Base-by-base conservation (phyloP, 2,797 vertebrate species). In the Amazona finschi region DNA sequence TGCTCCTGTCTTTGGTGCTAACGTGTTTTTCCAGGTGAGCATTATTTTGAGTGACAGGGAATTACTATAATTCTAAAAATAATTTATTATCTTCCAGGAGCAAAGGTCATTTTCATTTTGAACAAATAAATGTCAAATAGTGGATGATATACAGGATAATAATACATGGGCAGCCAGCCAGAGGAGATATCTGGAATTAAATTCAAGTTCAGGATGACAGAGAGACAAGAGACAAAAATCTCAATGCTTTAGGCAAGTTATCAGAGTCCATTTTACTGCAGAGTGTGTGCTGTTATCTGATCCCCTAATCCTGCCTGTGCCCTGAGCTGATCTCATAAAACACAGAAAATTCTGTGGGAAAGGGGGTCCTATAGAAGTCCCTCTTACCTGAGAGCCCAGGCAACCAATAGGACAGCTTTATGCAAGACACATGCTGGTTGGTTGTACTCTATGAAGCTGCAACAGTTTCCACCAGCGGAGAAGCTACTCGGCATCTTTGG, bases 101-200 rank as follows among this genome's bases (percentile, higher is more conserved):
- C 66, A 96, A 95, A 93, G 87, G 82, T 86, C 50, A 87, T 92
- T 92, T 95, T 96, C 39, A 93, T 95, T 95, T 95, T 85, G 55
- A 84, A 87, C 81, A 95, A 92, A 89, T 95, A 91, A 93, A 95
- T 84, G 90, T 86, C 93, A 89, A 92, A 89, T 83, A 70, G 22
- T 65, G n/a, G 72, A 57, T 89, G 89, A 93, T 92, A 73, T 69
- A 87, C 79, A 75, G 53, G 82, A 78, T 83, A 92, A 93, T 90
- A 96, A 85, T 78, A 47, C 50, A 69, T 36, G 36, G 92, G 66
- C 66, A 92, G 46, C 12, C 31, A 85, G 90, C 76, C 93, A 94
- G 69, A 77, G 65, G 57, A 92, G 90, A 92, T 58, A 94, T 36
- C 43, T 75, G 73, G 78, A 94, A 95, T 95, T 95, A 74, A 81